Conservation (phyloP, 2,888 invertebrate genomes). For the Baronia brevicornis region DNA sequence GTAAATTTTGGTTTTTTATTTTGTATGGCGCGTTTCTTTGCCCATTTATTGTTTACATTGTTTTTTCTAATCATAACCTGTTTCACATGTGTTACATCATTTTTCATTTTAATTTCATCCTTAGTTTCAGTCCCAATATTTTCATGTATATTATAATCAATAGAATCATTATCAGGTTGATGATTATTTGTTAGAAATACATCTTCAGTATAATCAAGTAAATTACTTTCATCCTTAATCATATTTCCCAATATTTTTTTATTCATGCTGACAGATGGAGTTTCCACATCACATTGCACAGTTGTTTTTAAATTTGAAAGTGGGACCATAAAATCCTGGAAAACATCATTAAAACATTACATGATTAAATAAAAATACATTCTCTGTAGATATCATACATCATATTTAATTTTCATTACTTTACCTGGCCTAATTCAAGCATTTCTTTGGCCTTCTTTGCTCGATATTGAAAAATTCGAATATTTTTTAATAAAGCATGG, state of each 20-base stretch:
- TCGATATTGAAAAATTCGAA: slow-evolving; percentile 21
- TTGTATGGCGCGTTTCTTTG: slow-evolving; percentile 22
- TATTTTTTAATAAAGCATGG: slow-evolving; percentile 20
- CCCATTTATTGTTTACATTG: slow-evolving; percentile 28
- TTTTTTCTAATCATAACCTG: slow-evolving; percentile 6
- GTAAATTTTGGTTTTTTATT: slow-evolving; percentile 37
- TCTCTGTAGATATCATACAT: too few species aligned
- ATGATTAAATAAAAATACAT: too few species aligned
- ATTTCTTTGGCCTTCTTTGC: slow-evolving; percentile 22
- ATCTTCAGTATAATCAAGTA: too few species aligned
- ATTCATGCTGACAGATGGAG: too few species aligned
- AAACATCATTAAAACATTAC: too few species aligned
- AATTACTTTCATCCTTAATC: too few species aligned
- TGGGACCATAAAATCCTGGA: too few species aligned
- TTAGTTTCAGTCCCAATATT: not conserved
- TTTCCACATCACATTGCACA: too few species aligned
- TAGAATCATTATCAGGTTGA: not conserved
- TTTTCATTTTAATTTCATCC: not conserved
- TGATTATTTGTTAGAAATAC: not conserved
- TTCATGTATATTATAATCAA: not conserved
- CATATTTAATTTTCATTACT: too few species aligned
- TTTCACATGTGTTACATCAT: not conserved
- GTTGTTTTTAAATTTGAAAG: too few species aligned
- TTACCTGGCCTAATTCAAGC: slow-evolving; percentile 24
- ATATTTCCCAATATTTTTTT: too few species aligned